Base-by-base conservation (phyloP, 2,888 invertebrate genomes). In the Omphaloscelis lunosa region DNA sequence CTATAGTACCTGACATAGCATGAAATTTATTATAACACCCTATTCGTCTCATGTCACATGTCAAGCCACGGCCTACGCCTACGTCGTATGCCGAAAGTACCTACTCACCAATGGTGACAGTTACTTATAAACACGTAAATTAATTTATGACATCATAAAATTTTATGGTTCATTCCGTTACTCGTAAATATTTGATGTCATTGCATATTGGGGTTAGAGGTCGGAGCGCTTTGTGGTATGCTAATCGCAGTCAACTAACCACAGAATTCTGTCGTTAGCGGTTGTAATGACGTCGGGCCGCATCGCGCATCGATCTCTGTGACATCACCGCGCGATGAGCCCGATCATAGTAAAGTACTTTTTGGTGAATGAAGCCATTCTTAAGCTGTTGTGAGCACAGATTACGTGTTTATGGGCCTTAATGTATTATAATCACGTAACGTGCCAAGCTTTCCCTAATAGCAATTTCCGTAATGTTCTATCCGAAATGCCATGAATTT, bases 211-310 rank as follows among this genome's bases (percentile, higher is more conserved):
- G 78, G 83, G 82, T 80, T 74, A 84, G 79, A 82, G 75, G 85
- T 83, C 69, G 72, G 82, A 69, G 72, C 77, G 83, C 86, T 78
- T 81, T 85, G 87, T 86, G 93, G 92, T 90, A 94, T 94, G 93
- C 91, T 94, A 94, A 95, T 94, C 89, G 93, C 82, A 88, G 90
- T 89, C 90, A 90, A 88, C 87, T 89, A 90, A 84, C 91, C 90
- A 89, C 90, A 91, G 88, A 91, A 90, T 86, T 86, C 85, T 86
- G 90, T 89, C 91, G 91, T 94, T 93, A 93, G 92, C 77, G 91
- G 91, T 89, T 86, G 91, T 93, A 93, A 93, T 93, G 91, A 91
- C 89, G 80, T 79, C 82, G 79, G 77, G 82, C 77, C 80, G 75
- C 74, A 77, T 83, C 75, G 82, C 77, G 68, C 86, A 87, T 90